Evolutionary conservation across 2,113 vertebrate genomes (phyloP).

Genomic region (Agapornis roseicollis): DNA sequence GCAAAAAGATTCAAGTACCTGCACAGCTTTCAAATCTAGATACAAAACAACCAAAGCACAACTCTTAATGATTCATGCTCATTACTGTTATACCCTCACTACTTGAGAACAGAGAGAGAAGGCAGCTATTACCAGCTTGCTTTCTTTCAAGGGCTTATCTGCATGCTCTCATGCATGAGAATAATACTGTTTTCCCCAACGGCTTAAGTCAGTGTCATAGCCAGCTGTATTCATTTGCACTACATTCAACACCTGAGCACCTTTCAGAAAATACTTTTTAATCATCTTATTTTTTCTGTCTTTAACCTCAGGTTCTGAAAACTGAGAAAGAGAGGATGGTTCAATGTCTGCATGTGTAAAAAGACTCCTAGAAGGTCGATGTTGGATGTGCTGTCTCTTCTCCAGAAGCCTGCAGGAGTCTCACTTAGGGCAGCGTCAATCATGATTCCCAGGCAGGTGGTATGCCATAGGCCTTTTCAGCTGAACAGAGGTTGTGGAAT

Average conservation of each 20-base stretch:
- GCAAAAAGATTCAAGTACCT: not conserved
- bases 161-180: not conserved
- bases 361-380: not conserved
- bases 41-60: not conserved
- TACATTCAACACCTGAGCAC: not conserved
- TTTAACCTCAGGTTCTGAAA: not conserved
- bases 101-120: not conserved
- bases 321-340: not conserved
- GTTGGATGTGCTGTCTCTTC: not conserved
- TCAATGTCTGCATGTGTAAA: not conserved
- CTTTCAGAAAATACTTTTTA: not conserved
- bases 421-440: not conserved
- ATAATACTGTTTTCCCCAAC: not conserved
- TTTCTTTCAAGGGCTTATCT: not conserved
- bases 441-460: not conserved
- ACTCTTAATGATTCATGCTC: not conserved
- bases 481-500: not conserved
- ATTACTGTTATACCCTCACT: accelerated
- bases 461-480: not conserved
- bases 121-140: not conserved
- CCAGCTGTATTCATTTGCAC: not conserved
- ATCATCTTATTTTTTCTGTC: not conserved
- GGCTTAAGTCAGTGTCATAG: not conserved
- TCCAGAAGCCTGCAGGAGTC: not conserved
- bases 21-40: not conserved